Evolutionary conservation across 2,113 vertebrate species (phyloP).

Genomic region (Lichenostomus cassidix): DNA sequence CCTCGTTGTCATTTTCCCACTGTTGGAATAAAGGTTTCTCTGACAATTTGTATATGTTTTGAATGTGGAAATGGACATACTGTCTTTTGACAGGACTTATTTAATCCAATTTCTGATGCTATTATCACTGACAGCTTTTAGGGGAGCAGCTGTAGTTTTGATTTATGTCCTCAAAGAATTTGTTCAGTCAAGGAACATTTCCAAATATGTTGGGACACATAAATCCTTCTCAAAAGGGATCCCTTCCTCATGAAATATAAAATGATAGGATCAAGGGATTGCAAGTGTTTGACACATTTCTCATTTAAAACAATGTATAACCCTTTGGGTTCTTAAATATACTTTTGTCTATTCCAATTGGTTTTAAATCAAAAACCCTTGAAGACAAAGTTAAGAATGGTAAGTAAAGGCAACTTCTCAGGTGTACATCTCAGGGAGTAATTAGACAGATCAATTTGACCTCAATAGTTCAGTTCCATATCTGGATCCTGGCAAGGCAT

Average conservation of each 20-base stretch:
- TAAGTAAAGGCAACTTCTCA: slow-evolving; percentile 2
- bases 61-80: slow-evolving; percentile 56
- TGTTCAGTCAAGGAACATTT: slow-evolving; percentile 70
- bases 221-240: slow-evolving; percentile 63
- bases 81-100: slow-evolving; percentile 55
- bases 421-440: slow-evolving; percentile 31
- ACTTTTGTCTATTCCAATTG: slow-evolving; percentile 53
- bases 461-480: background rate
- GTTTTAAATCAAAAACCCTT: slow-evolving; percentile 45
- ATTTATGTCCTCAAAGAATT: slow-evolving; percentile 74
- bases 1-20: background rate
- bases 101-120: slow-evolving; percentile 67
- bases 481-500: background rate
- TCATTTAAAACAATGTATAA: slow-evolving; percentile 61
- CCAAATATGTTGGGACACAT: slow-evolving; percentile 50
- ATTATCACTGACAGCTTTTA: slow-evolving; percentile 75
- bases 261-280: slow-evolving; percentile 54
- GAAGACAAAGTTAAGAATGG: background rate
- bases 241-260: slow-evolving; percentile 66
- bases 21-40: background rate
- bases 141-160: slow-evolving; percentile 68
- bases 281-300: slow-evolving; percentile 53
- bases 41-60: slow-evolving; percentile 42
- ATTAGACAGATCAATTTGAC: slow-evolving; percentile 32
- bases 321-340: slow-evolving; percentile 22